Evolutionary conservation across 2,113 vertebrate species (phyloP).

Genomic region (Perca fluviatilis): DNA sequence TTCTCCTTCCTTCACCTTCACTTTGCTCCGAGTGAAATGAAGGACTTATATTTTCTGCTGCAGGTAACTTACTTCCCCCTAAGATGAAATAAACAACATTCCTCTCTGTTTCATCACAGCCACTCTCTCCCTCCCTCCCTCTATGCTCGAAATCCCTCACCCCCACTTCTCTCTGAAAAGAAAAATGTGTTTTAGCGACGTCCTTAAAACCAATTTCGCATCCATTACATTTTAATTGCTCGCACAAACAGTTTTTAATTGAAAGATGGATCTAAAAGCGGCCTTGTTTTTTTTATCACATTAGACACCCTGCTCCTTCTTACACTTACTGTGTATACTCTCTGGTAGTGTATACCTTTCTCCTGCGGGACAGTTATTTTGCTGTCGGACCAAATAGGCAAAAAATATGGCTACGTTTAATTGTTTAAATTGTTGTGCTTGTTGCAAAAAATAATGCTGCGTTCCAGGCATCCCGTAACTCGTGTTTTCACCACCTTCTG

Average conservation of each 20-base stretch:
- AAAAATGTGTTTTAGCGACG: slow-evolving; percentile 1
- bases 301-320: slow-evolving; percentile 24
- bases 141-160: not conserved
- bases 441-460: not conserved
- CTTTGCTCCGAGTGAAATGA: slow-evolving; percentile 36
- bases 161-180: not conserved
- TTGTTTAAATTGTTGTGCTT: slow-evolving; percentile 18
- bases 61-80: slow-evolving; percentile 8
- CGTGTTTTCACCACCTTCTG: too few relatives aligned
- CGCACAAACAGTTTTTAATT: slow-evolving; percentile 48
- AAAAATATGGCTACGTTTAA: slow-evolving; percentile 24
- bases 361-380: slow-evolving; percentile 16
- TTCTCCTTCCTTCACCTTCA: slow-evolving; percentile 53
- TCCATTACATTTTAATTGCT: slow-evolving; percentile 30
- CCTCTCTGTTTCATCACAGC: not conserved
- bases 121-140: not conserved
- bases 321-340: not conserved
- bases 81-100: slow-evolving; percentile 30
- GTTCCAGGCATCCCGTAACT: too few relatives aligned
- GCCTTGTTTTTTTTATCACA: slow-evolving; percentile 25
- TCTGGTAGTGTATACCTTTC: slow-evolving; percentile 18
- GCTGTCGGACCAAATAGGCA: slow-evolving; percentile 23
- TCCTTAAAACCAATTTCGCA: slow-evolving; percentile 30
- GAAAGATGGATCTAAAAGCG: slow-evolving; percentile 30
- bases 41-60: slow-evolving; percentile 17